Conservation (phyloP, 2,797 vertebrate genomes). For the Cossypha polioptera region DNA sequence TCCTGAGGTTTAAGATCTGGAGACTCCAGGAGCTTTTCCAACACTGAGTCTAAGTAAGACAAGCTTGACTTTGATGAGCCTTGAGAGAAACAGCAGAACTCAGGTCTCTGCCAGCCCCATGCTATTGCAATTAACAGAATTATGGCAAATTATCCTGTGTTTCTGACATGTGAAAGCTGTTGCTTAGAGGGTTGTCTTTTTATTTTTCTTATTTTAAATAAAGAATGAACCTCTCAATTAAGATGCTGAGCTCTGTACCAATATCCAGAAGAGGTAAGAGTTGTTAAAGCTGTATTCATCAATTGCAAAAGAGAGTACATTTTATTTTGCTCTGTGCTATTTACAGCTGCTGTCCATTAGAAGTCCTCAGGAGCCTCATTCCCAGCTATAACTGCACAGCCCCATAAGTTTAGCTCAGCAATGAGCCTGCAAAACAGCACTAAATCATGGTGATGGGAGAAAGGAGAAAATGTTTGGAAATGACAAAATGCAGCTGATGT, state of each 20-base stretch:
- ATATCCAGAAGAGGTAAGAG: constrained; percentile 20
- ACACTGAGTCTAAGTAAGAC: neutral
- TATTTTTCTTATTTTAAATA: neutral
- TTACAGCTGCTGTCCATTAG: constrained; percentile 73
- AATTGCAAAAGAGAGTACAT: constrained; percentile 22
- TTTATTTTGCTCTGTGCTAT: constrained; percentile 45
- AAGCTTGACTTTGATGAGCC: neutral
- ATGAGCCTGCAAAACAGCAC: constrained; percentile 33
- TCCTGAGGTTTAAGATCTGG: neutral
- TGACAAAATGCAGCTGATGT: neutral
- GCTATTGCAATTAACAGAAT: neutral
- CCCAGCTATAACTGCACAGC: constrained; percentile 24
- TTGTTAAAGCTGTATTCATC: constrained; percentile 52
- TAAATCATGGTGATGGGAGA: constrained; percentile 65
- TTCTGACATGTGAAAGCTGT: neutral
- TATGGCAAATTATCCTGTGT: neutral
- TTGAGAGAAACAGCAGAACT: neutral
- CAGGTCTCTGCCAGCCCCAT: neutral
- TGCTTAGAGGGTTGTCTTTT: neutral
- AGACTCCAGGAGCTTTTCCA: neutral
- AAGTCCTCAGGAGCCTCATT: constrained; percentile 68
- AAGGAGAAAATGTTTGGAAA: constrained; percentile 42
- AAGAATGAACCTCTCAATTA: neutral
- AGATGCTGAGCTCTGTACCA: neutral
- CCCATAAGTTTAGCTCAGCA: constrained; percentile 57